These are phyloP conservation scores for Sphaeridia pumilis DNA, from an alignment of 2,888 invertebrate genomes.

Conservation along the genomic window DNA sequence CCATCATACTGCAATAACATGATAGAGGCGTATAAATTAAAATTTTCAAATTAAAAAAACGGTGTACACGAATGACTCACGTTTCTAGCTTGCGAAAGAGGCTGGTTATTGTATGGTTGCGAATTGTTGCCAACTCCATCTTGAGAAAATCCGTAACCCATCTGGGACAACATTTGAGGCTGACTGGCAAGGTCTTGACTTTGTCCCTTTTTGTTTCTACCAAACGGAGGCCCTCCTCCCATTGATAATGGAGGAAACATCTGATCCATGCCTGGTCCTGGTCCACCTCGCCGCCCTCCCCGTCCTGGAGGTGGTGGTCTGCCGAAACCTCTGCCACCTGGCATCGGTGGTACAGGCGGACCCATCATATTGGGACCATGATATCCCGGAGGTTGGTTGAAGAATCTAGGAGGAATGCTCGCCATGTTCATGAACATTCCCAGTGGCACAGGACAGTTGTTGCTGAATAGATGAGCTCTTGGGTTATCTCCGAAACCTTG, in stretches of 20 bases:
- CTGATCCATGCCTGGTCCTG: constrained; percentile 13
- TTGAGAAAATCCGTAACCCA: constrained; percentile 29
- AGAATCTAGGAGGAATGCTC: constrained; percentile 60
- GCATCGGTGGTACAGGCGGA: background rate
- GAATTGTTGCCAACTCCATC: constrained; percentile 12
- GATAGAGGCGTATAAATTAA: too few species aligned
- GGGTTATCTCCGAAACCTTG: constrained; percentile 9
- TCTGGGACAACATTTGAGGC: constrained; percentile 20
- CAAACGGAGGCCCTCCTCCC: background rate
- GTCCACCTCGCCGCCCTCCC: constrained; percentile 1
- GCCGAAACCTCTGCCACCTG: background rate
- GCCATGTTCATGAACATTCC: constrained; percentile 91
- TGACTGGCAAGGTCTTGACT: constrained; percentile 28
- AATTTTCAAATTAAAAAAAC: too few species aligned
- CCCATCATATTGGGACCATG: constrained; percentile 5
- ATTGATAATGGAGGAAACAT: constrained; percentile 20
- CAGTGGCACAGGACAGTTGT: constrained; percentile 74
- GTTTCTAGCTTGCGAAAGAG: constrained; percentile 14
- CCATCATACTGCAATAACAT: too few species aligned
- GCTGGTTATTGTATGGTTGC: constrained; percentile 26
- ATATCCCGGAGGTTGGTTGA: constrained; percentile 50
- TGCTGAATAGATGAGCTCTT: constrained; percentile 38
- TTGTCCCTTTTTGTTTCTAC: background rate
- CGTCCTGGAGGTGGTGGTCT: background rate
- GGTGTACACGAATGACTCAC: constrained; percentile 4